Evolutionary conservation across 2,888 invertebrate genomes (phyloP).

Genomic region (Aethes cnicana): DNA sequence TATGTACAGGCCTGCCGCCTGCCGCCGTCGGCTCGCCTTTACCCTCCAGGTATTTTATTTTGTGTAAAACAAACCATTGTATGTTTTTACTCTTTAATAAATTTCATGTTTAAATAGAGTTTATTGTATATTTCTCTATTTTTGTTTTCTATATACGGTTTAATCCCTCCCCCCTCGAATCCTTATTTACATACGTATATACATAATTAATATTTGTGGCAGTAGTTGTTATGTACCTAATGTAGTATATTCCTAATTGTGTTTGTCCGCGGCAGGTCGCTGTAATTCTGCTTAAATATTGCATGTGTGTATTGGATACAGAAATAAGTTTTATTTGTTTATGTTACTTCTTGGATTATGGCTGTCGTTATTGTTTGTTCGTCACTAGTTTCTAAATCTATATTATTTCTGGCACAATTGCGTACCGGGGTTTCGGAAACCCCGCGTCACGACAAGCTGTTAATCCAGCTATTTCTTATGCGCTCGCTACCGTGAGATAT

Average conservation of each 20-base stretch:
- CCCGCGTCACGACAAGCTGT: slow-evolving; percentile 42
- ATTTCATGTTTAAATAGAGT: slow-evolving; percentile 82
- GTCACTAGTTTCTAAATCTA: slow-evolving; percentile 53
- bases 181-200: slow-evolving; percentile 73
- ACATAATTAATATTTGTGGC: slow-evolving; percentile 71
- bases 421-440: slow-evolving; percentile 54
- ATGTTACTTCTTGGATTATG: slow-evolving; percentile 66
- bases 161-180: slow-evolving; percentile 62
- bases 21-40: slow-evolving; percentile 44
- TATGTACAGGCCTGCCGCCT: slow-evolving; percentile 77
- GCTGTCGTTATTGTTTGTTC: slow-evolving; percentile 63
- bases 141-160: slow-evolving; percentile 70
- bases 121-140: slow-evolving; percentile 81
- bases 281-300: slow-evolving; percentile 68
- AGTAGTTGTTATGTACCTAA: slow-evolving; percentile 65
- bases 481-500: slow-evolving; percentile 11
- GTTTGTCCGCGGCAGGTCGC: slow-evolving; percentile 67
- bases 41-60: slow-evolving; percentile 81
- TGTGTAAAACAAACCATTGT: slow-evolving; percentile 80
- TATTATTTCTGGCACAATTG: slow-evolving; percentile 59
- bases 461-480: slow-evolving; percentile 22
- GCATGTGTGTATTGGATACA: slow-evolving; percentile 73
- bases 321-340: slow-evolving; percentile 77
- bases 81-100: slow-evolving; percentile 82
- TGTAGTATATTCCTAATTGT: slow-evolving; percentile 55